A percentile compares a stretch with the other conserved stretches of the same genome.
Conservation (phyloP, 2,113 vertebrate genomes). For the Ceyx cyanopectus region DNA sequence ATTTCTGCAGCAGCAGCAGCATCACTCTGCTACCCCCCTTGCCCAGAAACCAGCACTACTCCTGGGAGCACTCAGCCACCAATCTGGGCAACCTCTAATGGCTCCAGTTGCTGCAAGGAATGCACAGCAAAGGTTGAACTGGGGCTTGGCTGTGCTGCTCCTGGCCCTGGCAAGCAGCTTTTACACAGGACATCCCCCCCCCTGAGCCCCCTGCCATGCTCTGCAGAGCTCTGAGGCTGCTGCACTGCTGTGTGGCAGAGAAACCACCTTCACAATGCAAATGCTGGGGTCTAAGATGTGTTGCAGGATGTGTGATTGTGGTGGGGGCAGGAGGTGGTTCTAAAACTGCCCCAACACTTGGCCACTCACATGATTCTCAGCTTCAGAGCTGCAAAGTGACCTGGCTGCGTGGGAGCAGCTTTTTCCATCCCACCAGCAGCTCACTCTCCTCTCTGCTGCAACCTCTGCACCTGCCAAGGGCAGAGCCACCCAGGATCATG, state of each 20-base stretch:
- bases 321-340: background rate
- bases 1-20: background rate
- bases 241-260: rapidly evolving
- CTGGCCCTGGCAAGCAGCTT: background rate
- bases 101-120: background rate
- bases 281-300: rapidly evolving
- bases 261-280: background rate
- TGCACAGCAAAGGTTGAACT: background rate
- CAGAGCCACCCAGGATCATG: background rate
- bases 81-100: background rate
- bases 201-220: rapidly evolving
- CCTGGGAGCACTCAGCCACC: background rate
- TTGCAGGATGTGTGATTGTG: background rate
- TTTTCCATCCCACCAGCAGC: background rate
- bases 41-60: background rate
- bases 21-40: background rate
- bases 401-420: background rate
- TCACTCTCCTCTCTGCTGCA: background rate
- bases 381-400: background rate
- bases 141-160: background rate
- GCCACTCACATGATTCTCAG: background rate
- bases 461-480: background rate
- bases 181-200: background rate
- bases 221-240: background rate
- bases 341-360: background rate